Evolutionary conservation across 2,888 invertebrate genomes (phyloP).

Genomic region (Pterostichus niger): DNA sequence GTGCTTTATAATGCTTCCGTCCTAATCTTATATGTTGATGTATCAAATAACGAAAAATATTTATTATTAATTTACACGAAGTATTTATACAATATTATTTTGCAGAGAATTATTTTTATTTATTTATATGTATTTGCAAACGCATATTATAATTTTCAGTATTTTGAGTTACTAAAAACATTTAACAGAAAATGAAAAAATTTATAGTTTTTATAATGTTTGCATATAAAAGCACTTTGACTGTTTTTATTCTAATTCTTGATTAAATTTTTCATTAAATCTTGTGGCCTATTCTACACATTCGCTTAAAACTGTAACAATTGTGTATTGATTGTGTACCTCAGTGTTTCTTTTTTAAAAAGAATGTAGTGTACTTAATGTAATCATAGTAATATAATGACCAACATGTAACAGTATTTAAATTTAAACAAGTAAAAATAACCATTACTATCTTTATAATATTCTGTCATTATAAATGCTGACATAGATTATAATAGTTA

Average conservation of each 20-base stretch:
- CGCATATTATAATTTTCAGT: conserved; percentile 26
- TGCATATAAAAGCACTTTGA: conserved; percentile 31
- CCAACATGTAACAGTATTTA: conserved; percentile 66
- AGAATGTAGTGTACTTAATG: conserved; percentile 63
- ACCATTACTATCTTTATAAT: conserved; percentile 59
- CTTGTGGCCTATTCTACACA: conserved; percentile 61
- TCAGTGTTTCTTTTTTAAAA: conserved; percentile 57
- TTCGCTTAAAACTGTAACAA: conserved; percentile 57
- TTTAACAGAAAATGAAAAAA: neutral
- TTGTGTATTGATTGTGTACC: conserved; percentile 62
- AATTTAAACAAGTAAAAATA: conserved; percentile 58
- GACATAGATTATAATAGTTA: conserved; percentile 58
- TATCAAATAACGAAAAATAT: conserved; percentile 41
- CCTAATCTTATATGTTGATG: conserved; percentile 54
- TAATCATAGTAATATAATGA: conserved; percentile 60
- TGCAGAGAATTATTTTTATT: conserved; percentile 51
- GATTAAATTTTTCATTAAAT: conserved; percentile 29
- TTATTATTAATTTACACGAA: conserved; percentile 46
- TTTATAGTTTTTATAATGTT: neutral
- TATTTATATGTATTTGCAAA: conserved; percentile 14
- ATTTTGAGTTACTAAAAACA: conserved; percentile 21
- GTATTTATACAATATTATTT: conserved; percentile 54
- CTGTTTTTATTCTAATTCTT: conserved; percentile 11
- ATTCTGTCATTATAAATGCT: conserved; percentile 60
- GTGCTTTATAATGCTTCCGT: conserved; percentile 61